Conservation (phyloP, 2,113 vertebrate species). For the Cephalopholis sonnerati region DNA sequence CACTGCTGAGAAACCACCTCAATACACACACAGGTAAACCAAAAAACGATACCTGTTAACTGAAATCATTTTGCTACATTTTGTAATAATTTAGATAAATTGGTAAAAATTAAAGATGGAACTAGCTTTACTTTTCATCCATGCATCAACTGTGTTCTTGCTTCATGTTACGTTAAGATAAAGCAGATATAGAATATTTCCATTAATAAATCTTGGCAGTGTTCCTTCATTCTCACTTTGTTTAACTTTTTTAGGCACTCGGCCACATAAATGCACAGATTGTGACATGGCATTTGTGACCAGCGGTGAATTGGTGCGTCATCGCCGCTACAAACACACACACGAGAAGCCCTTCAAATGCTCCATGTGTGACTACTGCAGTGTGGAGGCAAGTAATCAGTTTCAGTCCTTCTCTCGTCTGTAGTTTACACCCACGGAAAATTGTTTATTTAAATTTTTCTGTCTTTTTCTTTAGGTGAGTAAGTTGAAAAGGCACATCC, state of each 20-base stretch:
- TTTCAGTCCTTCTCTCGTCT: neutral
- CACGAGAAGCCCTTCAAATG: constrained; percentile 99
- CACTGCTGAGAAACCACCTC: constrained; percentile 97
- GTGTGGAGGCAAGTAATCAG: constrained; percentile 90
- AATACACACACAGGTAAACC: constrained; percentile 96
- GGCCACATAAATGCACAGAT: constrained; percentile 98
- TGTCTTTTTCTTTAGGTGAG: constrained; percentile 88
- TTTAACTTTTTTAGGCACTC: constrained; percentile 88
- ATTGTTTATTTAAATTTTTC: neutral
- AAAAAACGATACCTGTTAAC: neutral
- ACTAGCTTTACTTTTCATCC: neutral
- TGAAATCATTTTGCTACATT: neutral
- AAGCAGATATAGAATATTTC: neutral
- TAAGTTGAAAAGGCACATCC: constrained; percentile 99
- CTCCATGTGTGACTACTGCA: constrained; percentile 99
- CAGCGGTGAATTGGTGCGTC: constrained; percentile 97
- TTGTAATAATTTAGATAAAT: neutral
- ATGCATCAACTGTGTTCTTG: neutral
- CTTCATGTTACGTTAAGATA: neutral
- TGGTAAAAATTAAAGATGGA: neutral
- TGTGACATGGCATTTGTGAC: constrained; percentile 99
- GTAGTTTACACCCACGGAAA: too few relatives aligned
- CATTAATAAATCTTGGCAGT: neutral
- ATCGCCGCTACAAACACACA: constrained; percentile 99
- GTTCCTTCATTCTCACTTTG: neutral